phyloP scores from a whole-genome alignment of 2,888 invertebrate species.

The Andricus curvator region DNA sequence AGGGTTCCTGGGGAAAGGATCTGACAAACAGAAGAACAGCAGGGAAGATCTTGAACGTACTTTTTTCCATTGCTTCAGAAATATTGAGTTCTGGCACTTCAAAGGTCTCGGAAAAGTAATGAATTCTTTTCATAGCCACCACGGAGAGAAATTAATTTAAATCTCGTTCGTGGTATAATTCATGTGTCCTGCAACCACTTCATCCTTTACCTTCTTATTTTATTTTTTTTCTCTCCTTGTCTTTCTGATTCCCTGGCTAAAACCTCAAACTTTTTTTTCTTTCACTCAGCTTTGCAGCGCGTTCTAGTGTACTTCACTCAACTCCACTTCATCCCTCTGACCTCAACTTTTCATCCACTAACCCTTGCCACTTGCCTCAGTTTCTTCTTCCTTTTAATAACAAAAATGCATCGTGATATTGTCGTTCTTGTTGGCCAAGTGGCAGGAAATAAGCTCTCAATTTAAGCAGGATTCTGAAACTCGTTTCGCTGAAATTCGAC shows the following conservation, averaged over 20 bases:
- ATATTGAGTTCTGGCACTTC: slow-evolving; percentile 46
- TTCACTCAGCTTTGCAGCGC: slow-evolving; percentile 11
- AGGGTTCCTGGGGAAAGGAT: not conserved
- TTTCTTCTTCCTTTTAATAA: slow-evolving; percentile 35
- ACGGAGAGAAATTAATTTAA: slow-evolving; percentile 49
- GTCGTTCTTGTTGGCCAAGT: slow-evolving; percentile 34
- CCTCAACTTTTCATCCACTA: slow-evolving; percentile 48
- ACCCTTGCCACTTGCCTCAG: slow-evolving; percentile 8
- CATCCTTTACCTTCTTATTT: not conserved
- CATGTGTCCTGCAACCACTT: not conserved
- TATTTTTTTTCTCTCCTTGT: not conserved
- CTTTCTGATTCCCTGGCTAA: not conserved
- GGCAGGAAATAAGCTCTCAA: slow-evolving; percentile 21
- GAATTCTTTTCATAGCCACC: slow-evolving; percentile 46
- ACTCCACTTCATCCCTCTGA: slow-evolving; percentile 42
- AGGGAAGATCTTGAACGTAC: not conserved
- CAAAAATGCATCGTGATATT: slow-evolving; percentile 23
- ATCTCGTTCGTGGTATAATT: slow-evolving; percentile 42
- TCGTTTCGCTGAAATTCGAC: not conserved
- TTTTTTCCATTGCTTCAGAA: slow-evolving; percentile 34
- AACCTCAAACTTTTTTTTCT: not conserved
- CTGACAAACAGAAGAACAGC: not conserved
- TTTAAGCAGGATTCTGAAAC: not conserved
- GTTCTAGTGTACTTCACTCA: slow-evolving; percentile 44
- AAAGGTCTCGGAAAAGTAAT: slow-evolving; percentile 44